Conservation (phyloP, 1,140 invertebrate species). For the Ephestia elutella region DNA sequence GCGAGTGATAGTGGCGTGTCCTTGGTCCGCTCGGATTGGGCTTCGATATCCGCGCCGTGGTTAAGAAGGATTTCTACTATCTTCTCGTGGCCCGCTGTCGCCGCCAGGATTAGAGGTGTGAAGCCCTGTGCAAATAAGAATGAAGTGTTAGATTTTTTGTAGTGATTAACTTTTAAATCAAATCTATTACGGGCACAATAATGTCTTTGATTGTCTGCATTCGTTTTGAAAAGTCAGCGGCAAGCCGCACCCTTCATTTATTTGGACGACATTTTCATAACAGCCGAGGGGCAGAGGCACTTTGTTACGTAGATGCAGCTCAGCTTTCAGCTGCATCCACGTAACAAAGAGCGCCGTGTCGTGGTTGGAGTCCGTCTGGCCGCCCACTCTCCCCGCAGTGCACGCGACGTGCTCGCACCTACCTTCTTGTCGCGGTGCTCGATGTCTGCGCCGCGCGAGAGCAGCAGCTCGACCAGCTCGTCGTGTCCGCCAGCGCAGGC, state of each 20-base stretch:
- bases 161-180: too few relatives aligned
- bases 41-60: conserved; percentile 95
- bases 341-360: too few relatives aligned
- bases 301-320: too few relatives aligned
- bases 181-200: too few relatives aligned
- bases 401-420: conserved; percentile 70
- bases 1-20: conserved; percentile 98
- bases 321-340: too few relatives aligned
- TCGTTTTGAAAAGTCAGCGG: too few relatives aligned
- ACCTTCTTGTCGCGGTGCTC: conserved; percentile 98
- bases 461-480: conserved; percentile 93
- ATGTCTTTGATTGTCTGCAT: too few relatives aligned
- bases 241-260: too few relatives aligned
- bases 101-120: conserved; percentile 96
- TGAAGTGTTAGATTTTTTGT: neutral
- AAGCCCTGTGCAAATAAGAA: conserved; percentile 80
- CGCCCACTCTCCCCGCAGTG: too few relatives aligned
- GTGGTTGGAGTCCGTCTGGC: neutral
- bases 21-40: conserved; percentile 98
- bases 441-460: conserved; percentile 93
- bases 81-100: conserved; percentile 97
- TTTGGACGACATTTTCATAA: too few relatives aligned
- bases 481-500: conserved; percentile 95
- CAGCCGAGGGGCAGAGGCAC: too few relatives aligned
- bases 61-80: conserved; percentile 95